A percentile compares a stretch with the other conserved stretches of the same genome.
Evolutionary conservation across 1,140 invertebrate genomes (phyloP).

Genomic region (Pseudoatta argentina): DNA sequence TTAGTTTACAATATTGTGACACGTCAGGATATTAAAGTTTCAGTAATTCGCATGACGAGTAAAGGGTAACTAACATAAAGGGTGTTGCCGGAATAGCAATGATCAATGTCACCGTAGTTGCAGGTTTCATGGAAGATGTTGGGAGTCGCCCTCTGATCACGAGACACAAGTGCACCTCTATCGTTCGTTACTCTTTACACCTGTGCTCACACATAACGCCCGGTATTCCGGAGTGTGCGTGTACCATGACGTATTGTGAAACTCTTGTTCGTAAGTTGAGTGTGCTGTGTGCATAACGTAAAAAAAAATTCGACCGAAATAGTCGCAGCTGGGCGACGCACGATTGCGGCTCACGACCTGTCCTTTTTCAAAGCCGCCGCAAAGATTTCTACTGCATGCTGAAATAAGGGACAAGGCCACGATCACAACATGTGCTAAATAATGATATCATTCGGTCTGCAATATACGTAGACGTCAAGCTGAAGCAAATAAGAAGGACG

Average conservation of each 20-base stretch:
- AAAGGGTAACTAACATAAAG: not conserved
- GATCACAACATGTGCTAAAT: conserved; percentile 10
- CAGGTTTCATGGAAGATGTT: conserved; percentile 41
- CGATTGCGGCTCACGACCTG: conserved; percentile 31
- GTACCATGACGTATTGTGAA: conserved; percentile 32
- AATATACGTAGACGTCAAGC: not conserved
- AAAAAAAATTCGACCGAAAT: conserved; percentile 67
- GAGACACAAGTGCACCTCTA: conserved; percentile 58
- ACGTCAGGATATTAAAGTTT: not conserved
- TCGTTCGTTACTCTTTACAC: conserved; percentile 64
- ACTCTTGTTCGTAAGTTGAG: conserved; percentile 14
- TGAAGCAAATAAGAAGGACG: not conserved
- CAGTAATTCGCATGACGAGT: not conserved
- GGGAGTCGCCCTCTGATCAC: conserved; percentile 47
- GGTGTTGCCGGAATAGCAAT: conserved; percentile 32
- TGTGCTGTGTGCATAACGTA: conserved; percentile 24
- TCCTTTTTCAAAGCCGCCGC: conserved; percentile 9
- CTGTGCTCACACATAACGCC: conserved; percentile 57
- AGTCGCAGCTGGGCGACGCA: conserved; percentile 36
- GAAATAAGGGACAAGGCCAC: conserved; percentile 49
- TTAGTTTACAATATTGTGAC: not conserved
- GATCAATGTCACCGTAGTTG: not conserved
- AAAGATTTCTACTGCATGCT: conserved; percentile 39
- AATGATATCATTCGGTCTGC: not conserved
- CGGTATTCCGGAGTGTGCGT: conserved; percentile 18